Percentiles rank a stretch among this genome's conserved stretches.
Conservation (phyloP, 1,140 invertebrate species). For the Euwallacea similis region DNA sequence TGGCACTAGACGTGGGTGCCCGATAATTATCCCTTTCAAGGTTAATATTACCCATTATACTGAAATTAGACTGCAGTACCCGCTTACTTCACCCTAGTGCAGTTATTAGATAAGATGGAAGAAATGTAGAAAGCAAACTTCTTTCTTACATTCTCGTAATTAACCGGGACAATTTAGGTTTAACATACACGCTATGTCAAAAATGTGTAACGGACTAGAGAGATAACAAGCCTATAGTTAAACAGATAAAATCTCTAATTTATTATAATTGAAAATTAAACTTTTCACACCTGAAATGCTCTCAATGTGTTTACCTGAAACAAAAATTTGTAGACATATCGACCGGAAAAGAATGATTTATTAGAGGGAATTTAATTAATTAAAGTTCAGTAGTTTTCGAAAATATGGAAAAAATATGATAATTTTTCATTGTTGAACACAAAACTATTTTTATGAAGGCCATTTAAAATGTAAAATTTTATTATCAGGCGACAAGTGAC, state of each 20-base stretch:
- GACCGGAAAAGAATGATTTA: slow-evolving; percentile 31
- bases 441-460: slow-evolving; percentile 22
- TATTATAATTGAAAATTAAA: slow-evolving; percentile 29
- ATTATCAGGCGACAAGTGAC: no score
- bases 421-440: slow-evolving; percentile 7
- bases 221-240: slow-evolving; percentile 16
- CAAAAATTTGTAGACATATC: slow-evolving; percentile 23
- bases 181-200: neutral
- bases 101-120: no score
- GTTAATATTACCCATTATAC: neutral
- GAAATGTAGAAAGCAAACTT: no score
- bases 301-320: slow-evolving; percentile 23
- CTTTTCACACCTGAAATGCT: slow-evolving; percentile 26
- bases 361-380: slow-evolving; percentile 25
- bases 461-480: slow-evolving; percentile 15
- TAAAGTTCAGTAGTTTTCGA: slow-evolving; percentile 9
- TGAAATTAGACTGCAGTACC: neutral
- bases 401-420: slow-evolving; percentile 29
- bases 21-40: slow-evolving; percentile 3
- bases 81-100: no score
- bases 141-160: no score
- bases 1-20: slow-evolving; percentile 1
- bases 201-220: slow-evolving; percentile 16
- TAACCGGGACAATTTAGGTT: neutral
- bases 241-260: slow-evolving; percentile 22